Base-by-base conservation (phyloP, 2,888 invertebrate species). In the Disparrhopalites patrizii region DNA sequence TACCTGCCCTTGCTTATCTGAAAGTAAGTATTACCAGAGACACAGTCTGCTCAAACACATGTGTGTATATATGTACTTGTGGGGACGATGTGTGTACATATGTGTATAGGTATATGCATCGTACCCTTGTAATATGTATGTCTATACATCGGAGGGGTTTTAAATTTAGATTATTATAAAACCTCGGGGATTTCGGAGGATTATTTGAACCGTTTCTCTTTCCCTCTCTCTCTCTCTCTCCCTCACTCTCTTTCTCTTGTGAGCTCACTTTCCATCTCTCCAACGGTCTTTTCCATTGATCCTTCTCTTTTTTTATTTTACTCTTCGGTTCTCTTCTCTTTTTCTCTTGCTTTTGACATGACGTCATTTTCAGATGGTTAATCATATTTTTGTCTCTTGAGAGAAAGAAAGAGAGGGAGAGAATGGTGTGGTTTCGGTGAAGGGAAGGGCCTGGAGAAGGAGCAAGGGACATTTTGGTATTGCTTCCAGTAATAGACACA, bases 101-200 rank as follows among this genome's bases (percentile, higher is more conserved):
- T n/a, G n/a, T n/a, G n/a, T n/a, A n/a, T n/a, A n/a, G n/a, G n/a
- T n/a, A n/a, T n/a, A n/a, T n/a, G n/a, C n/a, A n/a, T n/a, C n/a
- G n/a, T n/a, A n/a, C n/a, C n/a, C n/a, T n/a, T n/a, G n/a, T n/a
- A n/a, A n/a, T n/a, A n/a, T n/a, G n/a, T n/a, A n/a, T n/a, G n/a
- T n/a, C n/a, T n/a, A n/a, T n/a, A n/a, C 18, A n/a, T n/a, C n/a
- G n/a, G 52, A 62, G 62, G 62, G 62, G 62, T 62, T 62, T 62
- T 62, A 62, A 62, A 62, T 62, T 62, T 62, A 62, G 62, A 62
- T 62, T 62, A 62, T 62, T 62, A 62, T 62, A 62, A 62, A 62
- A 62, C 62, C 55, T 62, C 62, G 62, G 62, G 62, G 62, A 56
- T 63, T 63, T 63, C 56, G 63, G 56, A 50, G 63, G 63, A 56